Percentiles rank a stretch among this genome's conserved stretches.
Evolutionary conservation across 1,140 invertebrate species (phyloP).

Genomic region (Bathynomus jamesi): DNA sequence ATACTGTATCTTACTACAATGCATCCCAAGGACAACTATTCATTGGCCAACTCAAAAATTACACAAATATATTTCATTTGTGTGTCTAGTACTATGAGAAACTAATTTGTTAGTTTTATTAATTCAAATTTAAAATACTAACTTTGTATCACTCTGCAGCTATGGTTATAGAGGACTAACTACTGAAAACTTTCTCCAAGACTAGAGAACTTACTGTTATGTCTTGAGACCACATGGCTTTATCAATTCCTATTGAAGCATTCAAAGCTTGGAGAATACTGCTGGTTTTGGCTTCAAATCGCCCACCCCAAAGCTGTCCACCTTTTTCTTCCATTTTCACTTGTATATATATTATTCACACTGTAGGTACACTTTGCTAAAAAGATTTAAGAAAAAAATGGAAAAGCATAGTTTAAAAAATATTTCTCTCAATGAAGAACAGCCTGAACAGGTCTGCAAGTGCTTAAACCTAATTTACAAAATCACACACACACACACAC

Average conservation of each 20-base stretch:
- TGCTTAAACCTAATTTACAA: too few relatives aligned
- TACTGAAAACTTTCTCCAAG: too few relatives aligned
- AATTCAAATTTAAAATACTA: background rate
- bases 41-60: background rate
- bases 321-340: too few relatives aligned
- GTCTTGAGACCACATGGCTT: background rate
- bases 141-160: background rate
- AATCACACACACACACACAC: too few relatives aligned
- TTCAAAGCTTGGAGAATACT: background rate
- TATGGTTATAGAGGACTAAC: too few relatives aligned
- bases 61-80: background rate
- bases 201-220: background rate
- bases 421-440: too few relatives aligned
- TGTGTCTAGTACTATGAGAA: background rate
- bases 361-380: too few relatives aligned
- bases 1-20: too few relatives aligned
- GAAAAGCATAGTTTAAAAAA: too few relatives aligned
- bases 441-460: too few relatives aligned
- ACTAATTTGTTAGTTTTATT: background rate
- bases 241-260: background rate
- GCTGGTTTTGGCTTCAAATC: background rate
- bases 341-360: too few relatives aligned
- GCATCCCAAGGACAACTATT: background rate
- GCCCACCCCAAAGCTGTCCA: background rate
- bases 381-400: too few relatives aligned